Conservation (phyloP, 1,140 invertebrate genomes). For the Mesaphorura yosii region DNA sequence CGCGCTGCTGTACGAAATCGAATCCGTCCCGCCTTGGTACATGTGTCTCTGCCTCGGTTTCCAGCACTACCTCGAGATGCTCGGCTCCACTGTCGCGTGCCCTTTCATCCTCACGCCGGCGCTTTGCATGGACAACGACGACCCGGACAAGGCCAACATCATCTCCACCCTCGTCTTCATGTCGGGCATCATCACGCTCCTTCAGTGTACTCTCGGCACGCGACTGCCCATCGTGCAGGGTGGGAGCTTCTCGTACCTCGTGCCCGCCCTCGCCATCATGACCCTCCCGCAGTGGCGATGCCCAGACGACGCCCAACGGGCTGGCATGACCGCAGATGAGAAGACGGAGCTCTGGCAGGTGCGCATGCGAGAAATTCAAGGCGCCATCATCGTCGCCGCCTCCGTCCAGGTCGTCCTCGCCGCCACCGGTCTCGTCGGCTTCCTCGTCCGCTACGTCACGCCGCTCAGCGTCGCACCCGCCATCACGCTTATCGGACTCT, state of each 20-base stretch:
- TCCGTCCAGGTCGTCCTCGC: slow-evolving; percentile 40
- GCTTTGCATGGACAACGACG: slow-evolving; percentile 38
- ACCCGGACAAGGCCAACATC: slow-evolving; percentile 36
- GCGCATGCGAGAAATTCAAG: slow-evolving; percentile 42
- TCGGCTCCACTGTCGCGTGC: slow-evolving; percentile 70
- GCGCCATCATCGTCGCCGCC: slow-evolving; percentile 41
- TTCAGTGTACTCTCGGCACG: slow-evolving; percentile 43
- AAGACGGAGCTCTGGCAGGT: slow-evolving; percentile 34
- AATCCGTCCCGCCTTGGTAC: slow-evolving; percentile 66
- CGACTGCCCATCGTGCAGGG: slow-evolving; percentile 45
- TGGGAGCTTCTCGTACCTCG: slow-evolving; percentile 40
- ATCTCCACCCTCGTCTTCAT: slow-evolving; percentile 42
- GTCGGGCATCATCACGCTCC: slow-evolving; percentile 41
- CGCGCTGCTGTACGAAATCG: slow-evolving; percentile 59
- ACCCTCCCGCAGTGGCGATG: slow-evolving; percentile 38
- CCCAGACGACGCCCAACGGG: background rate
- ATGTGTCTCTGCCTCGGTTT: background rate
- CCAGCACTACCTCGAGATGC: slow-evolving; percentile 73
- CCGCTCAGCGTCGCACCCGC: slow-evolving; percentile 68
- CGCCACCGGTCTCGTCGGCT: slow-evolving; percentile 49
- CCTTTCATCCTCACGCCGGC: slow-evolving; percentile 69
- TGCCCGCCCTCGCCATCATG: slow-evolving; percentile 40
- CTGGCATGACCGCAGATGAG: background rate
- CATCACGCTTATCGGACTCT: slow-evolving; percentile 65
- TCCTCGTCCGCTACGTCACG: slow-evolving; percentile 57